Percentiles rank a stretch among this genome's conserved stretches.
Evolutionary conservation across 2,888 invertebrate genomes (phyloP).

Genomic region (Capitulum mitella): DNA sequence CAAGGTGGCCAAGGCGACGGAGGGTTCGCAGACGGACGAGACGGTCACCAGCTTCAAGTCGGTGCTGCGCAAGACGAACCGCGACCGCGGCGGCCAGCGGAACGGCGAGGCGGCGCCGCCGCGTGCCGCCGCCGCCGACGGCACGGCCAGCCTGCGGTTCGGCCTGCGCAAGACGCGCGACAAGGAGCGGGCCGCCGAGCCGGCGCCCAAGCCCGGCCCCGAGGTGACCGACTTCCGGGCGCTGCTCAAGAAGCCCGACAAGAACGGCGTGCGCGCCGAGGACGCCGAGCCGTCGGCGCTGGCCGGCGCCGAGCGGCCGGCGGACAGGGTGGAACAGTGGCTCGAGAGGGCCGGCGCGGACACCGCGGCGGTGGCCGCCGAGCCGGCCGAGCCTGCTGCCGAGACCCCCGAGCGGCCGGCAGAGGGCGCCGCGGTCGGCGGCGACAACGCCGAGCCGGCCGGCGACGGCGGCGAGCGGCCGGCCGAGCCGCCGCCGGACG

Average conservation of each 20-base stretch:
- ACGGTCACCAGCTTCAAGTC: conserved; percentile 70
- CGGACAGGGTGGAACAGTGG: conserved; percentile 20
- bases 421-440: background rate
- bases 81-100: conserved; percentile 4
- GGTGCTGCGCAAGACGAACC: conserved; percentile 64
- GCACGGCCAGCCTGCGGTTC: conserved; percentile 28
- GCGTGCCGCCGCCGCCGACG: conserved; percentile 31
- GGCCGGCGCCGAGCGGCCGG: conserved; percentile 36
- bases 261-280: conserved; percentile 1
- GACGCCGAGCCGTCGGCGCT: background rate
- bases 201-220: conserved; percentile 38
- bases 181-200: conserved; percentile 27
- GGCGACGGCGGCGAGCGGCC: conserved; percentile 35
- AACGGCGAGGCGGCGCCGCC: conserved; percentile 13
- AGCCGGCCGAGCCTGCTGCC: background rate
- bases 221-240: conserved; percentile 46
- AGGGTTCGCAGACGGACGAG: conserved; percentile 28
- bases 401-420: background rate
- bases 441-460: too few relatives aligned
- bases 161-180: conserved; percentile 33
- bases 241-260: conserved; percentile 38
- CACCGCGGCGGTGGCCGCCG: background rate
- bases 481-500: conserved; percentile 52
- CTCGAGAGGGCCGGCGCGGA: conserved; percentile 33
- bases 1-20: conserved; percentile 30